A percentile compares a stretch with the other conserved stretches of the same genome.
phyloP scores from a whole-genome alignment of 2,888 invertebrate species.

The Brachyptera putata region DNA sequence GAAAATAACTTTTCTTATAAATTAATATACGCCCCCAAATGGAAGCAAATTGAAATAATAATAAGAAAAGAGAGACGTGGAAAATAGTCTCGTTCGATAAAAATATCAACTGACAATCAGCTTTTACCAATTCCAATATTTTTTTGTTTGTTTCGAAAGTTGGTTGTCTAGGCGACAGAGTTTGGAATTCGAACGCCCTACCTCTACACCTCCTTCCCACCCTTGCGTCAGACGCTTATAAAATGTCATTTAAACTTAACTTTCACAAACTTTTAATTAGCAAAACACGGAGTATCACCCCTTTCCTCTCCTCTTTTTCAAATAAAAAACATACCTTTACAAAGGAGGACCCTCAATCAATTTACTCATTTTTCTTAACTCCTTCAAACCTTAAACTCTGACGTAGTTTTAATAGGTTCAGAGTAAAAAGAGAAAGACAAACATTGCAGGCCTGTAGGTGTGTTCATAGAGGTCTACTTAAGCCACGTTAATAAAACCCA shows the following conservation, averaged over 20 bases:
- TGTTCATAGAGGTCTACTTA: too few species aligned
- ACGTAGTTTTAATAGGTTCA: too few species aligned
- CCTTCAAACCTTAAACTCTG: too few species aligned
- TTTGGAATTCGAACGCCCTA: not conserved
- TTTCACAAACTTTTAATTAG: slow-evolving; percentile 33
- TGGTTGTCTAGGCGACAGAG: slow-evolving; percentile 6
- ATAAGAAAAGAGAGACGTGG: not conserved
- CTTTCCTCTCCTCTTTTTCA: not conserved
- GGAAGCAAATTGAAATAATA: not conserved
- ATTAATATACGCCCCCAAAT: not conserved
- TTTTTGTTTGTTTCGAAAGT: slow-evolving; percentile 1
- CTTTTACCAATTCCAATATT: not conserved
- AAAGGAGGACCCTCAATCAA: slow-evolving; percentile 18
- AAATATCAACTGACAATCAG: slow-evolving; percentile 6
- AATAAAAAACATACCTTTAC: slow-evolving; percentile 2
- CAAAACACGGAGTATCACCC: slow-evolving; percentile 24
- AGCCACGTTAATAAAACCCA: too few species aligned
- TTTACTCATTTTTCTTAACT: slow-evolving; percentile 13
- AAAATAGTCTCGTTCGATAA: not conserved
- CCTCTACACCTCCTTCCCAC: not conserved
- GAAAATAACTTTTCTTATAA: too few species aligned
- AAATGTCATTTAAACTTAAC: slow-evolving; percentile 22
- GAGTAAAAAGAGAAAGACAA: too few species aligned
- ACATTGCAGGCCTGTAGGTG: too few species aligned
- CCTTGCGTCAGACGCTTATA: slow-evolving; percentile 15